Evolutionary conservation across 2,797 vertebrate genomes (phyloP).

Genomic region (Protosalanx chinensis): DNA sequence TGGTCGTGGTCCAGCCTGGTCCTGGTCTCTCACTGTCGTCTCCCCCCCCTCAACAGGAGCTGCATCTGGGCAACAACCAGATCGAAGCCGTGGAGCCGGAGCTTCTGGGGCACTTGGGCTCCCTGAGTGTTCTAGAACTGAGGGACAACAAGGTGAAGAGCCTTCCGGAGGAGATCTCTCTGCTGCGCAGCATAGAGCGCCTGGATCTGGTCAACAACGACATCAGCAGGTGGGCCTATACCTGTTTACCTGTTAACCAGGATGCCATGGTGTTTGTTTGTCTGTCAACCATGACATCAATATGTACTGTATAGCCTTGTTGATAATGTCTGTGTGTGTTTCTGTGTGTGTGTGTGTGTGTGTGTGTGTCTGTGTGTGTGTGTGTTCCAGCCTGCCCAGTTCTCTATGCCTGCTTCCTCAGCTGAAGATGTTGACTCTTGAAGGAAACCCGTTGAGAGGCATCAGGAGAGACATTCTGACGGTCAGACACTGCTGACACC

Average conservation of each 20-base stretch:
- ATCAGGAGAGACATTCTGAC: constrained; percentile 89
- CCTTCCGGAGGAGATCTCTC: constrained; percentile 78
- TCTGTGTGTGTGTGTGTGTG: constrained; percentile 18
- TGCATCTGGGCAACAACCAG: constrained; percentile 84
- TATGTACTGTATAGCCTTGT: neutral
- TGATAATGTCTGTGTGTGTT: constrained; percentile 15
- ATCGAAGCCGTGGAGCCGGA: constrained; percentile 74
- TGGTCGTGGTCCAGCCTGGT: neutral
- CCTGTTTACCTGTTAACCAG: neutral
- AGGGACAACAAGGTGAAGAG: constrained; percentile 83
- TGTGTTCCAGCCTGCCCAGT: constrained; percentile 79
- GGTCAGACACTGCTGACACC: constrained; percentile 64
- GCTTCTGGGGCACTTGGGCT: constrained; percentile 74
- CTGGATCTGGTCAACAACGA: constrained; percentile 86
- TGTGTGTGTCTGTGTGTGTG: constrained; percentile 22
- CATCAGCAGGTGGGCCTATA: constrained; percentile 72
- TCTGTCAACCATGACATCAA: neutral
- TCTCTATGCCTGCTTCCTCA: constrained; percentile 83
- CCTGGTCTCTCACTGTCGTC: neutral
- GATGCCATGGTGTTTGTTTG: neutral
- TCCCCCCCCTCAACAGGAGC: constrained; percentile 63
- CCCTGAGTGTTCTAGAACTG: constrained; percentile 79
- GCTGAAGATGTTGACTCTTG: constrained; percentile 84
- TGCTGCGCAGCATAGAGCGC: constrained; percentile 78
- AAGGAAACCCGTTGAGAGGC: constrained; percentile 90